Conservation (phyloP, 2,888 invertebrate species). For the Leptopterna dolabrata region DNA sequence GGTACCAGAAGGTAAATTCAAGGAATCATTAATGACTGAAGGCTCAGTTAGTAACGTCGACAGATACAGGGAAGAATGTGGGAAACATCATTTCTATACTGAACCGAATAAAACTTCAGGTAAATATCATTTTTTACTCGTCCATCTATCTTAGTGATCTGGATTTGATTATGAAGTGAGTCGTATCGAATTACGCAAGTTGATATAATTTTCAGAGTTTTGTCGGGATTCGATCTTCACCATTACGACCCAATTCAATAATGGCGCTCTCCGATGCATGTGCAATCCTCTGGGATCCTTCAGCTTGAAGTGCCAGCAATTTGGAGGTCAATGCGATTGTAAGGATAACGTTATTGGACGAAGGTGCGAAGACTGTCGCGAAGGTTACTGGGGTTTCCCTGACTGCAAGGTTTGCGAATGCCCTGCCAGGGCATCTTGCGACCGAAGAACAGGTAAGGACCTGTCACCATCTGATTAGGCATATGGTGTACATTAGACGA, state of each 20-base stretch:
- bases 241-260: slow-evolving; percentile 93
- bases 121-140: not conserved
- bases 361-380: slow-evolving; percentile 81
- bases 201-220: slow-evolving; percentile 72
- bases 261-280: slow-evolving; percentile 88
- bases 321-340: slow-evolving; percentile 97
- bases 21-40: slow-evolving; percentile 77
- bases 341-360: slow-evolving; percentile 93
- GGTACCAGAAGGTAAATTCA: slow-evolving; percentile 81
- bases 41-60: slow-evolving; percentile 86
- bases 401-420: slow-evolving; percentile 91
- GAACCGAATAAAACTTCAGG: slow-evolving; percentile 65
- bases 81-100: slow-evolving; percentile 86
- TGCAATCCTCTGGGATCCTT: slow-evolving; percentile 90
- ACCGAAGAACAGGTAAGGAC: slow-evolving; percentile 76
- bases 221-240: slow-evolving; percentile 93
- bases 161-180: not conserved
- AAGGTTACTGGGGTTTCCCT: slow-evolving; percentile 96
- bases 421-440: slow-evolving; percentile 84
- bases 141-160: not conserved
- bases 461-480: no score
- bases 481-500: no score
- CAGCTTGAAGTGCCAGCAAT: slow-evolving; percentile 89
- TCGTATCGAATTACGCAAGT: not conserved
- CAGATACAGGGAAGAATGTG: slow-evolving; percentile 90